Base-by-base conservation (phyloP, 1,140 invertebrate species). In the Phymorhynchus buccinoides region DNA sequence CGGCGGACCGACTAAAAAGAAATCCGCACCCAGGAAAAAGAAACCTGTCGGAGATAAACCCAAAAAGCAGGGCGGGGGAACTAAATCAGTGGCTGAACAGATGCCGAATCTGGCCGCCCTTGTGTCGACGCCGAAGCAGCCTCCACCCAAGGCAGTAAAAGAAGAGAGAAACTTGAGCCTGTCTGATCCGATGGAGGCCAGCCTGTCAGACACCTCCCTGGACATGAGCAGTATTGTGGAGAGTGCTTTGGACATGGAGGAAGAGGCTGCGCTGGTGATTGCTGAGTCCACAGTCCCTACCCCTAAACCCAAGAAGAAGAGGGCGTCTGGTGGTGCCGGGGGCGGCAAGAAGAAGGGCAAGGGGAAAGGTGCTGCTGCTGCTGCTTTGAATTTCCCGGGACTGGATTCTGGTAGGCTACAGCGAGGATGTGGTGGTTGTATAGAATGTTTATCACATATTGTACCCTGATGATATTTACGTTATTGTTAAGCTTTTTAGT, bases 41-140 rank as follows among this genome's bases (percentile, higher is more conserved):
- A 83, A 85, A 81, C 81, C 86, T 73, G 77, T 79, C 81, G 78
- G 77, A 18, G 80, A 86, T 56, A 85, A 89, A 80, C 66, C 84
- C 84, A 48, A 86, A 35, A 66, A 71, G 44, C 71, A 62, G 9
- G 30, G 62, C 18, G 56, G 18, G 75, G 83, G 77, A 1, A 77
- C 1, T 35, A 27, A 22, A 71, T 80, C 86, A 35, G 85, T 85
- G 39, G 82, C 84, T 18, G 73, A 86, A 71, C 84, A 86, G 30
- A 86, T 88, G 87, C 87, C 87, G 18, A 87, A 86, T 56, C 84
- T 88, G 12, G 87, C 87, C 39, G 84, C 86, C 14, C 71, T 88
- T 16, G 87, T 86, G n/a, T 81, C 77, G 32, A 52, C 39, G 1
- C 66, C 79, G 32, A 68, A 80, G 35, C 27, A 79, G n/a, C n/a